phyloP scores from a whole-genome alignment of 2,113 vertebrate species.

The Brachyhypopomus gauderio region DNA sequence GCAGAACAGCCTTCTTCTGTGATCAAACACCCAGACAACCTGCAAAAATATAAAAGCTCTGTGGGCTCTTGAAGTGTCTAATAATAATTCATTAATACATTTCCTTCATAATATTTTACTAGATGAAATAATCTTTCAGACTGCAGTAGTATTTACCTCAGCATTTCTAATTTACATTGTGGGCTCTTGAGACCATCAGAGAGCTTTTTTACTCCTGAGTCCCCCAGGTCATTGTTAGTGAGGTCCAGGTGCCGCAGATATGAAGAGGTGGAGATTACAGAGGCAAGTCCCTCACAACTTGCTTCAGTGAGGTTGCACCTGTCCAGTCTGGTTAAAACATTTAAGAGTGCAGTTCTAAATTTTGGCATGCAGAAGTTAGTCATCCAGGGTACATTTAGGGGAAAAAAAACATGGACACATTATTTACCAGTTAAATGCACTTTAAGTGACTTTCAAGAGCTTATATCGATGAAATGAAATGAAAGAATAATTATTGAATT shows the following conservation, averaged over 20 bases:
- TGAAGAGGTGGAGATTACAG: not conserved
- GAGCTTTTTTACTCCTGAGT: not conserved
- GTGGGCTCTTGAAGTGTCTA: too few species aligned
- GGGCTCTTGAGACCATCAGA: not conserved
- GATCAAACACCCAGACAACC: conserved; percentile 4
- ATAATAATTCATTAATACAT: too few species aligned
- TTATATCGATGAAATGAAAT: not conserved
- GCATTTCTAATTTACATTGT: not conserved
- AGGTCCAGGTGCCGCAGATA: not conserved
- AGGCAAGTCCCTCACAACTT: conserved; percentile 4
- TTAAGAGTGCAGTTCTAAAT: too few species aligned
- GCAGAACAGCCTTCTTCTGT: not conserved
- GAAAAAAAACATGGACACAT: too few species aligned
- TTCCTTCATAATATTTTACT: too few species aligned
- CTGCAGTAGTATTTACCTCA: not conserved
- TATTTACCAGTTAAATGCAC: too few species aligned
- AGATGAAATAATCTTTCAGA: too few species aligned
- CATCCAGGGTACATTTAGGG: too few species aligned
- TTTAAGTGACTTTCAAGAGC: not conserved
- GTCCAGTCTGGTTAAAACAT: not conserved
- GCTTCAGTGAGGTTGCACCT: not conserved
- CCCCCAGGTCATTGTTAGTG: not conserved
- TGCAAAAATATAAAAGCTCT: not conserved
- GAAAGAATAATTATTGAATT: too few species aligned
- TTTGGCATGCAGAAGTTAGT: too few species aligned